A percentile compares a stretch with the other conserved stretches of the same genome.
These are phyloP conservation scores for Pseudomyrmex pallidus DNA, from an alignment of 1,140 invertebrate genomes.

Conservation along the genomic window DNA sequence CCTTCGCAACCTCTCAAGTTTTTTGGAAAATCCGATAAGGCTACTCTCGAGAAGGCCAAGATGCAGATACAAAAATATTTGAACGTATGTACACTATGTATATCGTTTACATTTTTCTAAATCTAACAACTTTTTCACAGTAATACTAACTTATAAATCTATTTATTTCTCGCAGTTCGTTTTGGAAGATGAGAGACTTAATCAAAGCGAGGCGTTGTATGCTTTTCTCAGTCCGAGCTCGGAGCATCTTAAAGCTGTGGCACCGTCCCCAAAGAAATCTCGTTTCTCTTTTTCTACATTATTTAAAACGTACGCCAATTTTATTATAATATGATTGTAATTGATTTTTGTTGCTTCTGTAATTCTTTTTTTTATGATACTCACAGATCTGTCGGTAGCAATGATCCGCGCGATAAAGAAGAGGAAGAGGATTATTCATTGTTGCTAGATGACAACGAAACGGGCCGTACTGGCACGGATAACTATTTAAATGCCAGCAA, in stretches of 20 bases:
- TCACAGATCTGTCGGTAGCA: slow-evolving; percentile 78
- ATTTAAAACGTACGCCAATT: slow-evolving; percentile 90
- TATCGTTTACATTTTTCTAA: too few relatives aligned
- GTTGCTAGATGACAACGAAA: slow-evolving; percentile 87
- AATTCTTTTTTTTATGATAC: not conserved
- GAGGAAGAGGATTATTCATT: slow-evolving; percentile 91
- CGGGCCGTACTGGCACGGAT: slow-evolving; percentile 79
- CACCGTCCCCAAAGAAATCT: slow-evolving; percentile 91
- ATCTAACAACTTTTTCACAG: too few relatives aligned
- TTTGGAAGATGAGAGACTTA: slow-evolving; percentile 93
- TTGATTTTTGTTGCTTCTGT: slow-evolving; percentile 61
- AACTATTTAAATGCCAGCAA: slow-evolving; percentile 87
- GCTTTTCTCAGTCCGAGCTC: slow-evolving; percentile 95
- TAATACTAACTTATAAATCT: not conserved
- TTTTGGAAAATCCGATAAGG: slow-evolving; percentile 91
- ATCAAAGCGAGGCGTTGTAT: slow-evolving; percentile 95
- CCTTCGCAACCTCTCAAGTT: slow-evolving; percentile 92
- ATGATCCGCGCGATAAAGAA: slow-evolving; percentile 84
- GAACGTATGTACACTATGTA: slow-evolving; percentile 86
- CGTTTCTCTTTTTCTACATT: slow-evolving; percentile 93
- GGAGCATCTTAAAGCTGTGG: slow-evolving; percentile 92
- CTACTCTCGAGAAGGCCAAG: slow-evolving; percentile 93
- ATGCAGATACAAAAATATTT: slow-evolving; percentile 94
- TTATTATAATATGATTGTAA: not conserved
- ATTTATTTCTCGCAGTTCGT: slow-evolving; percentile 88